Evolutionary conservation across 2,797 vertebrate species (phyloP), one percentile per base, ranked within the genome.

Genomic region (Clarias platycephalus): DNA sequence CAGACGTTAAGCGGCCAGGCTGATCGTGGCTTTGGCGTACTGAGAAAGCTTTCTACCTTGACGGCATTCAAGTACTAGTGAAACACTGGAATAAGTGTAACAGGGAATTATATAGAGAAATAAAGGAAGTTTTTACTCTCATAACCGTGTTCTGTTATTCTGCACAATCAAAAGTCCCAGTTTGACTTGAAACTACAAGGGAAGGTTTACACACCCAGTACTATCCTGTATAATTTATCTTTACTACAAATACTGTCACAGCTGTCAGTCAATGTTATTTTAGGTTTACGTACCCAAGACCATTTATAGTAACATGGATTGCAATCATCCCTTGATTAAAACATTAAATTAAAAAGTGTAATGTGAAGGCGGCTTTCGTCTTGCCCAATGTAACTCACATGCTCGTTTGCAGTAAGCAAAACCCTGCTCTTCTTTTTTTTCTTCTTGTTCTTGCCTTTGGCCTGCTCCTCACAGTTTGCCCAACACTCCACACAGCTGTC

Each of bases 341-440:
- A 49, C 1, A 49, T 9, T 44, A 44, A 44, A 44, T 16, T 55
- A 4, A 57, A 57, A 12, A 57, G 4, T 76, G 26, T 55, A 55
- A 28, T 24, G 34, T 34, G 16, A 57, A 22, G 16, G 1, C 5
- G 10, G 12, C 20, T 62, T 12, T 31, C 0, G 5, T 26, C 16
- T 57, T 10, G 28, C 31, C 37, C 28, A 63, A 1, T 24, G 40
- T 10, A 70, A 86, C 95, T 95, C 92, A 98, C 98, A 84, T 96
- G 95, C 75, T 96, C 94, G 0, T 72, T 94, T 86, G 95, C 94
- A 86, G 93, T 95, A 90, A 94, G 95, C 88, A 93, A 91, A 79
- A 89, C 89, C 91, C 97, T 97, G 91, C 91, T 96, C 95, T 97
- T 99, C 92, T 96, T 97, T 94, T 98, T 99, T 95, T 98, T 99